Conservation (phyloP, 2,113 vertebrate species). For the Mormyrus lacerda region DNA sequence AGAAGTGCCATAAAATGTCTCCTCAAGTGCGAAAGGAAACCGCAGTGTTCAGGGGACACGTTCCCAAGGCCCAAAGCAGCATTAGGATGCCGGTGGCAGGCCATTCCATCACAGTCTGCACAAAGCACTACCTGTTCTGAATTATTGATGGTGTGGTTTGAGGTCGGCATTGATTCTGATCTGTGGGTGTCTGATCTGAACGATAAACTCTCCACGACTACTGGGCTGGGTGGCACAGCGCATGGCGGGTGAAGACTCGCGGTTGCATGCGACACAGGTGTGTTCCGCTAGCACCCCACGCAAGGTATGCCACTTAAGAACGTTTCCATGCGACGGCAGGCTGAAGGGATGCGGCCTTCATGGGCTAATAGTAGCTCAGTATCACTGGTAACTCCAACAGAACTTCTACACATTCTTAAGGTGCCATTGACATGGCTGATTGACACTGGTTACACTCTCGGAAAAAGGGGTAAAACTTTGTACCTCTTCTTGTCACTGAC, state of each 20-base stretch:
- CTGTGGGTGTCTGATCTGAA: neutral
- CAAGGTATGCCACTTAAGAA: neutral
- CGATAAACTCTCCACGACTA: neutral
- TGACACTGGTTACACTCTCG: neutral
- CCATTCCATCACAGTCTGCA: neutral
- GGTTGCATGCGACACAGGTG: neutral
- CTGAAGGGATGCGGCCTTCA: neutral
- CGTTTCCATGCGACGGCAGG: neutral
- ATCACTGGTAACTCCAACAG: neutral
- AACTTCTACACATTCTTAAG: neutral
- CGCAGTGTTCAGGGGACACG: neutral
- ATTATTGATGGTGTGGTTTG: neutral
- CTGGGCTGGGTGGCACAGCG: neutral
- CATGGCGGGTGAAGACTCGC: neutral
- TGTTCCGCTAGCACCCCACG: neutral
- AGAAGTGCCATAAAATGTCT: neutral
- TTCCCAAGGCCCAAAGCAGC: neutral
- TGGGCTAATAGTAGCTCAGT: neutral
- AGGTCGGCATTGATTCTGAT: neutral
- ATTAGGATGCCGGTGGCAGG: neutral
- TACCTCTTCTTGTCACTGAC: too few relatives aligned
- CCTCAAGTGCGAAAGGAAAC: neutral
- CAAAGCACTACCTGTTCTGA: neutral
- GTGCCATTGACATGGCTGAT: neutral
- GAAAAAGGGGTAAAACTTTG: too few relatives aligned